Evolutionary conservation across 30 jellyfish, hydroid and myxozoan species (phyloP), one percentile per base, ranked within the genome.

Genomic region (Turritopsis rubra): DNA sequence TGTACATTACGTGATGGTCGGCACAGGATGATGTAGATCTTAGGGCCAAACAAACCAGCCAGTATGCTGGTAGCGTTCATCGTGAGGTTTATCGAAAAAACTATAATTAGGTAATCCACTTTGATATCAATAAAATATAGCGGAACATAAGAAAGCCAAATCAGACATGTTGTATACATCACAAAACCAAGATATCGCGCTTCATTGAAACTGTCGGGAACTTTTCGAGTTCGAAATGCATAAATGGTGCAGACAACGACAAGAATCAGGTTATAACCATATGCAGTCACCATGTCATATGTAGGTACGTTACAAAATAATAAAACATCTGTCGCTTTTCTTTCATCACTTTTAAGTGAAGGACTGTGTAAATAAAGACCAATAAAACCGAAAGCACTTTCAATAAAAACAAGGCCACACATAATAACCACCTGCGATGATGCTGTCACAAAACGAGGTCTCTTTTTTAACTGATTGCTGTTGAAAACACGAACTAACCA

Each of bases 201-300:
- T 66, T 91, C 98, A 74, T 87, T 91, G 79, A 87, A 91, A n/a
- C 88, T 53, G 17, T 88, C 92, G 29, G 98, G 98, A 1, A 87
- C 83, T 53, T 91, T 87, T 70, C 98, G 90, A 25, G 96, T 91
- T 22, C 96, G 91, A 68, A 91, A 84, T 22, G 98, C 98, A 81
- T 81, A 87, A 19, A 84, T 66, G 52, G 98, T 85, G 71, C 98
- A 91, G 81, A 85, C 75, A 25, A 87, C 27, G n/a, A 87, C 73
- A 23, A 87, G 85, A 24, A 84, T 60, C 7, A 85, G 73, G 68
- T 91, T 87, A 84, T 85, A 91, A 7, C 82, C 72, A 75, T 71
- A 87, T 4, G 96, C 87, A 29, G 82, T 83, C 30, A 81, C 52
- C 22, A 85, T 28, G 85, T 91, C 98, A 73, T 52, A 84, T 18